Conservation (phyloP, 2,888 invertebrate genomes). For the Cheilosia grossa region DNA sequence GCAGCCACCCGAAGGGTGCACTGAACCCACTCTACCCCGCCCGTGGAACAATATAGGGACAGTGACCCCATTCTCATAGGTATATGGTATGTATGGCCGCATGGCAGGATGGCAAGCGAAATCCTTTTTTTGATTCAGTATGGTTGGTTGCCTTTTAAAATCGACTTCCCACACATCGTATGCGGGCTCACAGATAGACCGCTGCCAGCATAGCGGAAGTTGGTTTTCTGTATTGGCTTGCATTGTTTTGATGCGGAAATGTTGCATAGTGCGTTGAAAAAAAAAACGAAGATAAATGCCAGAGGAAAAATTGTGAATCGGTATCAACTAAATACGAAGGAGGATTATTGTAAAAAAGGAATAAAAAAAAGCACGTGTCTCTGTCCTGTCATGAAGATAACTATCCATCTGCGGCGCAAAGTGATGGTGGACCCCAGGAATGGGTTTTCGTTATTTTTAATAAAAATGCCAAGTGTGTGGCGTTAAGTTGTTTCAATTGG, state of each 20-base stretch:
- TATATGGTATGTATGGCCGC: slow-evolving; percentile 53
- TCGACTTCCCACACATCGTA: slow-evolving; percentile 72
- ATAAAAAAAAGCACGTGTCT: slow-evolving; percentile 4
- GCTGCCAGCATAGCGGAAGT: slow-evolving; percentile 57
- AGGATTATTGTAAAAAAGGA: slow-evolving; percentile 37
- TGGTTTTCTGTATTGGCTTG: slow-evolving; percentile 52
- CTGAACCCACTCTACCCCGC: slow-evolving; percentile 1
- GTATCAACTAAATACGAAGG: slow-evolving; percentile 38
- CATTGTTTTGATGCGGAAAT: slow-evolving; percentile 60
- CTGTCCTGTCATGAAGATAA: slow-evolving; percentile 41
- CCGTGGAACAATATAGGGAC: neutral
- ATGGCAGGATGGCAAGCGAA: slow-evolving; percentile 57
- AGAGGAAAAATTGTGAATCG: slow-evolving; percentile 17
- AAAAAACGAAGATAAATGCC: neutral
- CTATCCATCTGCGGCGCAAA: slow-evolving; percentile 16
- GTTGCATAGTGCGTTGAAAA: slow-evolving; percentile 59
- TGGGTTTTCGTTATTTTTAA: neutral
- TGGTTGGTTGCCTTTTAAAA: slow-evolving; percentile 72
- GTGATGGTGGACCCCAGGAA: neutral
- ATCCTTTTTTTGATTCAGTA: slow-evolving; percentile 72
- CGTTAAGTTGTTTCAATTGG: neutral
- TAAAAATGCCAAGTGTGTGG: neutral
- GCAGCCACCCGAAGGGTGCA: slow-evolving; percentile 24
- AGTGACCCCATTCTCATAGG: slow-evolving; percentile 33
- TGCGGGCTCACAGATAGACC: slow-evolving; percentile 70